These are phyloP conservation scores for Mya arenaria DNA, from an alignment of 1,140 invertebrate species.

Conservation along the genomic window DNA sequence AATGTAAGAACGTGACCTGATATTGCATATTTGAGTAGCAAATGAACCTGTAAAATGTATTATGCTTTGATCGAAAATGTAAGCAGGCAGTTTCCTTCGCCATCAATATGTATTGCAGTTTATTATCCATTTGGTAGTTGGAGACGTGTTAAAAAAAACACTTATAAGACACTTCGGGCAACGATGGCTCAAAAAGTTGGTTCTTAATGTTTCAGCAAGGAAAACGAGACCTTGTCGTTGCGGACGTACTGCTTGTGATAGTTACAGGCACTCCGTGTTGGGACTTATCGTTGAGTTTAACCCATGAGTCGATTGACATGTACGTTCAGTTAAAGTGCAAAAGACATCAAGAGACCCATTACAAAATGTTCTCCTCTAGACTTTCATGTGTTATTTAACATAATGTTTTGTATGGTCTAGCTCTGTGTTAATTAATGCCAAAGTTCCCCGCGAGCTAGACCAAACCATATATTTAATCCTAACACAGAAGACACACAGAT, in stretches of 20 bases:
- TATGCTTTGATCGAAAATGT: too few species aligned
- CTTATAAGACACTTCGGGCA: constrained; percentile 45
- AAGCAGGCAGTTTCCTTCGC: too few species aligned
- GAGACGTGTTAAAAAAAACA: constrained; percentile 24
- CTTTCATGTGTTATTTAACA: too few species aligned
- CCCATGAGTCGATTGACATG: constrained; percentile 28
- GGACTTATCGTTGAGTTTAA: constrained; percentile 1
- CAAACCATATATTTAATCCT: not conserved
- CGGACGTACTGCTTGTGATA: constrained; percentile 31
- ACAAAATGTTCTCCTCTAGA: not conserved
- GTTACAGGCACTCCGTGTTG: not conserved
- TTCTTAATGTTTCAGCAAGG: not conserved
- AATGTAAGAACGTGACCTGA: too few species aligned
- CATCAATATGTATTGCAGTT: not conserved
- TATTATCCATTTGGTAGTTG: constrained; percentile 18
- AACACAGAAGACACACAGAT: too few species aligned
- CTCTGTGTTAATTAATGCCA: not conserved
- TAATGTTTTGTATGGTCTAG: too few species aligned
- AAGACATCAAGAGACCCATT: not conserved
- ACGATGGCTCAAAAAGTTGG: constrained; percentile 37
- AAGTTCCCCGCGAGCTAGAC: not conserved
- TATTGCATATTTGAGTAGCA: too few species aligned
- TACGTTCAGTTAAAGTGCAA: not conserved
- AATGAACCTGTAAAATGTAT: too few species aligned
- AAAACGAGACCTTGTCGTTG: not conserved